A percentile compares a stretch with the other conserved stretches of the same genome.
phyloP scores from a whole-genome alignment of 2,113 vertebrate genomes.

The Tretioscincus oriximinensis region DNA sequence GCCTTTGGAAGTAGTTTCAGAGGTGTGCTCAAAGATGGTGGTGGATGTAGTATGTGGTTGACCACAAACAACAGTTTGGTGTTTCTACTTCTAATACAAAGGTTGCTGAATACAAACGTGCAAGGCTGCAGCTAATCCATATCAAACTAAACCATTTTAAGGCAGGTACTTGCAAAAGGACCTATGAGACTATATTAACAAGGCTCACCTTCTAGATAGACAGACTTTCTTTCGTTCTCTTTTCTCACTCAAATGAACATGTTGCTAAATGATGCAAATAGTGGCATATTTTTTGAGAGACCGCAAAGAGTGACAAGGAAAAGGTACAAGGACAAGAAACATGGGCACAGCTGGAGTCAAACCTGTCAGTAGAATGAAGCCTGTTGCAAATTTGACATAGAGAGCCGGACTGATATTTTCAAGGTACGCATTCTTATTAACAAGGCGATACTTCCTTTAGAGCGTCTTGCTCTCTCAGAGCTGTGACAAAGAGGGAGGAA shows the following conservation, averaged over 20 bases:
- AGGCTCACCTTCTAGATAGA: too few species aligned
- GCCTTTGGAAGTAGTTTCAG: too few species aligned
- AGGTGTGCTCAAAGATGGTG: too few species aligned
- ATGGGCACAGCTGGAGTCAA: neutral
- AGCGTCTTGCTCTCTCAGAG: neutral
- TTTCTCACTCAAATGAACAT: neutral
- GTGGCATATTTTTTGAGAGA: neutral
- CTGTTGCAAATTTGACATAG: constrained; percentile 18
- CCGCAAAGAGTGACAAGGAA: neutral
- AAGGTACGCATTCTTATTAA: constrained; percentile 25
- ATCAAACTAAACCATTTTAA: too few species aligned
- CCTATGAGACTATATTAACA: neutral
- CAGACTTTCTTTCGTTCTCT: neutral
- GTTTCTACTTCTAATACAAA: too few species aligned
- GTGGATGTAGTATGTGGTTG: too few species aligned
- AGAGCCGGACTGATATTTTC: constrained; percentile 27
- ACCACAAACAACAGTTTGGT: too few species aligned
- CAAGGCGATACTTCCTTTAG: constrained; percentile 26
- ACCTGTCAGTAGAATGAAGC: neutral
- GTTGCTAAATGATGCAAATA: neutral
- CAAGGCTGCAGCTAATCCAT: too few species aligned
- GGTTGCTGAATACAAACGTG: too few species aligned
- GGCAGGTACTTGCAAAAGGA: too few species aligned
- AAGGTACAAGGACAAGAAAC: neutral
- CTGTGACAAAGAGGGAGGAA: constrained; percentile 56